phyloP scores from a whole-genome alignment of 2,113 vertebrate genomes.

The Calidris pygmaea region DNA sequence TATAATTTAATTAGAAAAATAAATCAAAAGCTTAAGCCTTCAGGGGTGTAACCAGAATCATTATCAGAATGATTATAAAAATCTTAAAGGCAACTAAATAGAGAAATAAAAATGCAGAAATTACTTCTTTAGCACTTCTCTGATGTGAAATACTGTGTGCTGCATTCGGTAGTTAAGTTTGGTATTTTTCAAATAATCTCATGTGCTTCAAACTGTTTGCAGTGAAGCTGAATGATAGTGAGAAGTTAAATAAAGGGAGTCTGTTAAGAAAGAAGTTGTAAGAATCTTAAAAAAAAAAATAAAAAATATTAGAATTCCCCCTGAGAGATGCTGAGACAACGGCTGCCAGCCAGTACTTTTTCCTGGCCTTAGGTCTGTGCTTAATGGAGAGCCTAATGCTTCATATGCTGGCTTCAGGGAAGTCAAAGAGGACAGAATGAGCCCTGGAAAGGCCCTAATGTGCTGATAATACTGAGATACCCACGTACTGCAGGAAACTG shows the following conservation, averaged over 20 bases:
- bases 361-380: background rate
- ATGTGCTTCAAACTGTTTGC: background rate
- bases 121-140: background rate
- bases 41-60: background rate
- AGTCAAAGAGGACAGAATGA: background rate
- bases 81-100: background rate
- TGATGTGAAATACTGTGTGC: background rate
- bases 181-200: background rate
- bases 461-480: background rate
- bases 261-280: background rate
- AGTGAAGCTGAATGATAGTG: background rate
- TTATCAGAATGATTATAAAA: background rate
- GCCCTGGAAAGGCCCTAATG: background rate
- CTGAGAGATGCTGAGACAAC: background rate
- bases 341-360: background rate
- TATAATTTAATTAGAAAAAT: background rate
- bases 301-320: background rate
- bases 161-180: background rate
- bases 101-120: background rate
- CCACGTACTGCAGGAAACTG: background rate
- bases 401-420: background rate
- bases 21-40: background rate
- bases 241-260: background rate
- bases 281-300: background rate
- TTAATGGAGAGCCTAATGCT: slow-evolving; percentile 13